Conservation (phyloP, 2,797 vertebrate genomes). For the Erethizon dorsatum region DNA sequence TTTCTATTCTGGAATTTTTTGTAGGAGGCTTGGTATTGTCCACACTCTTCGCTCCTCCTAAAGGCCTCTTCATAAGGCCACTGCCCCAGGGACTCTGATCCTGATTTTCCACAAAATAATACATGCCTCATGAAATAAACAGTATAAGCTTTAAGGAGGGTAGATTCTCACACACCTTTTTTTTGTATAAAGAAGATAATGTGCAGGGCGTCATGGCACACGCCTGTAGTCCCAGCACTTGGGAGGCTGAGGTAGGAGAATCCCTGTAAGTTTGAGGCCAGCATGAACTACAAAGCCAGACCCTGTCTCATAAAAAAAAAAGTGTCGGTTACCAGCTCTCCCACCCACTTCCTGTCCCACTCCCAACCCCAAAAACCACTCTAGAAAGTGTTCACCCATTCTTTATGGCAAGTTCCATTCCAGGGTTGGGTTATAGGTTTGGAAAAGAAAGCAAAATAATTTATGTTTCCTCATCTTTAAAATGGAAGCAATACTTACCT, state of each 20-base stretch:
- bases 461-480: constrained; percentile 10
- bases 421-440: not conserved
- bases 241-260: not conserved
- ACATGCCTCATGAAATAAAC: constrained; percentile 74
- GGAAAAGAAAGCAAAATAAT: constrained; percentile 5
- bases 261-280: not conserved
- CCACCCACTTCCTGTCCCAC: no score
- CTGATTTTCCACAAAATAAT: constrained; percentile 38
- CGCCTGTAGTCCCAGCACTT: not conserved
- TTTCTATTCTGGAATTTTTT: not conserved
- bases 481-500: not conserved
- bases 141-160: constrained; percentile 63
- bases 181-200: constrained; percentile 53
- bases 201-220: not conserved
- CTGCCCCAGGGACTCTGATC: not conserved
- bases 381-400: not conserved
- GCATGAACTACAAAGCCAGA: not conserved
- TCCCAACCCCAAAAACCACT: not conserved
- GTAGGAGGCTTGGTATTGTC: not conserved
- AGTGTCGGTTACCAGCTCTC: not conserved
- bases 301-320: not conserved
- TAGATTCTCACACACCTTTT: constrained; percentile 8
- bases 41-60: not conserved
- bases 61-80: not conserved
- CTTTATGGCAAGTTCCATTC: not conserved